A percentile compares a stretch with the other conserved stretches of the same genome.
Conservation (phyloP, 1,140 invertebrate species). For the Rhopalosiphum padi region DNA sequence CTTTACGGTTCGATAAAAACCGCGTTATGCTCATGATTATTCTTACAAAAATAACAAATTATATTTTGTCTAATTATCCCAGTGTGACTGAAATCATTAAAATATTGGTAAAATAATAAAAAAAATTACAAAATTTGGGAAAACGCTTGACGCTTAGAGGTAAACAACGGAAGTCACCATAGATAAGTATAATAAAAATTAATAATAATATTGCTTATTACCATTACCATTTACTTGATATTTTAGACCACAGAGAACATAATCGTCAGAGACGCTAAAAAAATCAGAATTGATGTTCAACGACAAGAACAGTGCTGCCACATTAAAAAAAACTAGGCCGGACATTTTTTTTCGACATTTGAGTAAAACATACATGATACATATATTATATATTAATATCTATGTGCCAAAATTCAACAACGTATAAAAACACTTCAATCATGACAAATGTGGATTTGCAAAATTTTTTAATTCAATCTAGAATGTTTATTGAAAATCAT, state of each 20-base stretch:
- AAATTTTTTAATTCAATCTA: background rate
- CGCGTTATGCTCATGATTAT: background rate
- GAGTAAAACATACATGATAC: too few species aligned
- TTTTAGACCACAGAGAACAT: background rate
- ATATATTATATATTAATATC: background rate
- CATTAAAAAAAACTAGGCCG: background rate
- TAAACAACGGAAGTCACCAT: background rate
- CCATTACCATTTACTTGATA: too few species aligned
- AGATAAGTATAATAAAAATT: too few species aligned
- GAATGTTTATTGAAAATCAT: background rate
- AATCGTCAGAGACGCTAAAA: background rate
- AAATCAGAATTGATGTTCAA: background rate
- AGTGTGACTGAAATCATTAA: background rate
- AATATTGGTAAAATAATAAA: background rate
- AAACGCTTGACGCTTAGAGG: background rate
- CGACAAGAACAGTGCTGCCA: background rate
- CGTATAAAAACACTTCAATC: background rate
- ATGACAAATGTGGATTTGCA: too few species aligned
- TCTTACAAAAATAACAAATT: background rate
- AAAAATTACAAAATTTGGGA: background rate
- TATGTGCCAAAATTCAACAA: background rate
- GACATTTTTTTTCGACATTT: too few species aligned
- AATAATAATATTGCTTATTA: too few species aligned
- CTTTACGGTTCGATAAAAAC: background rate
- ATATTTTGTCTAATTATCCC: background rate